Percentiles rank a stretch among this genome's conserved stretches.
Conservation (phyloP, 2,797 vertebrate species). For the Rhadinocentrus ornatus region DNA sequence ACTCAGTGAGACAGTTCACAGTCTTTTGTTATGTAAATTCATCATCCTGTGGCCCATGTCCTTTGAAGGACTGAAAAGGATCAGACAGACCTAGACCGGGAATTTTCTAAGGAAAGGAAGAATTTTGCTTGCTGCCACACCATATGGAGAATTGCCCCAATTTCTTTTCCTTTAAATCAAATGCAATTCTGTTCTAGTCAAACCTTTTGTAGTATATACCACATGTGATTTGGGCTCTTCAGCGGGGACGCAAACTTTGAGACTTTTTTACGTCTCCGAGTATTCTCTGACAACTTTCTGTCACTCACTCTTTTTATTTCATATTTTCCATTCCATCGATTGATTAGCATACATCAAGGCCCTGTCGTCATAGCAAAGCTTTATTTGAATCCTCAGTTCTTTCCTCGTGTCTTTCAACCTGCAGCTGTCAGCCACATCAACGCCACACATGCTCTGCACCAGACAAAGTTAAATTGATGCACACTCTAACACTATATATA, state of each 20-base stretch:
- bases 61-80: slow-evolving; percentile 65
- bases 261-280: slow-evolving; percentile 77
- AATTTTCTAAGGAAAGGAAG: slow-evolving; percentile 60
- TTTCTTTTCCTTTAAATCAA: slow-evolving; percentile 75
- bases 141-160: slow-evolving; percentile 77
- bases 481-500: slow-evolving; percentile 83
- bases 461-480: slow-evolving; percentile 81
- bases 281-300: slow-evolving; percentile 76
- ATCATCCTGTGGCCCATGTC: slow-evolving; percentile 60
- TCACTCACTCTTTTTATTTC: slow-evolving; percentile 63
- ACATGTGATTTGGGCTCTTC: slow-evolving; percentile 78
- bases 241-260: slow-evolving; percentile 73
- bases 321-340: slow-evolving; percentile 70
- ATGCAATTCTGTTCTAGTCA: slow-evolving; percentile 62
- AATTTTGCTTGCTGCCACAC: slow-evolving; percentile 57
- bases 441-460: slow-evolving; percentile 61
- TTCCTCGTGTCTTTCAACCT: slow-evolving; percentile 78
- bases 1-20: slow-evolving; percentile 45
- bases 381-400: slow-evolving; percentile 78
- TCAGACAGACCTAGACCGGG: slow-evolving; percentile 64
- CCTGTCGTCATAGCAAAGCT: slow-evolving; percentile 73
- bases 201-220: slow-evolving; percentile 71
- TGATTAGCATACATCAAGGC: slow-evolving; percentile 82
- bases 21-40: slow-evolving; percentile 70
- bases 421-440: slow-evolving; percentile 84